Evolutionary conservation across 1,140 invertebrate species (phyloP), one percentile per base, ranked within the genome.

Genomic region (Anoplolepis gracilipes): DNA sequence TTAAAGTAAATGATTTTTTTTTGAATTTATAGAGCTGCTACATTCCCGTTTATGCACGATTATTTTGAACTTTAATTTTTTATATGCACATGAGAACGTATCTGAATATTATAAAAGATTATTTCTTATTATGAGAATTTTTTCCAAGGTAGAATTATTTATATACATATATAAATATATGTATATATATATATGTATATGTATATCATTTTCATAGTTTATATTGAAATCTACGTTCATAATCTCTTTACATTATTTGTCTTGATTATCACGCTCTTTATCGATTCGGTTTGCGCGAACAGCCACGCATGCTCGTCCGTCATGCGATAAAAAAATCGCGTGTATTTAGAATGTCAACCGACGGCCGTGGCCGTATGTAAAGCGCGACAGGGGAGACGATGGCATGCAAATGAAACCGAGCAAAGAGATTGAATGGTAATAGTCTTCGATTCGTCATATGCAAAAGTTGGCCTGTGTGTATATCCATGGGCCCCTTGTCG

Each of bases 381-480:
- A 91, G 84, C 81, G 76, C 87, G 85, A 88, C 70, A 86, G 88
- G 88, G 91, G 90, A 91, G 91, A 87, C 87, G 92, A 90, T 91
- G 82, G 88, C 88, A 93, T 90, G 93, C 91, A 93, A 92, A 93
- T 92, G 93, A 93, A 92, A 78, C 79, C 84, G 86, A 87, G 87
- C 86, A 92, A 91, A 92, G 91, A 94, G 91, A 94, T 94, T 94
- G 93, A 94, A 94, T 94, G 90, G 93, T 94, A 94, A 94, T 94
- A 93, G 93, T 91, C 87, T 89, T 91, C 92, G 92, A 94, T 94
- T 94, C 93, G 93, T 94, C 94, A 94, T 94, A 94, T 94, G 93
- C 92, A 94, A 94, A 94, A 93, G 90, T 92, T 91, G 46, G 16
- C 88, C 85, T 19, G 46, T 6, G 82, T 76, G 82, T 89, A 85